phyloP scores from a whole-genome alignment of 92 coral and sea anemone species.

The Porites cylindrica region DNA sequence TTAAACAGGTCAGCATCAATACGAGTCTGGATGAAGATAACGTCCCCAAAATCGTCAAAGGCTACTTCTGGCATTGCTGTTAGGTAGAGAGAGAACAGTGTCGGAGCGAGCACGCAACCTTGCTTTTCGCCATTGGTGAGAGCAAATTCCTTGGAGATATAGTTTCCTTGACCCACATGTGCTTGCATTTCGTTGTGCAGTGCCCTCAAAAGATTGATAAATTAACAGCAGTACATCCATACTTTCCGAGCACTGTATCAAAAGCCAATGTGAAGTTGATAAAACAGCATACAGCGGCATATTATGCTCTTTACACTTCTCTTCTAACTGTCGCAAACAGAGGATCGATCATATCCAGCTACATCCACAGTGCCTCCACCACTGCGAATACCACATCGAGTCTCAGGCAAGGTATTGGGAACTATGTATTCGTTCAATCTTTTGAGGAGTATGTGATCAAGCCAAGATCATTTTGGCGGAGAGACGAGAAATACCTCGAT shows the following conservation, averaged over 20 bases:
- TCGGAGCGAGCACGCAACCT: background rate
- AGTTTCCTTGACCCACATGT: too few species aligned
- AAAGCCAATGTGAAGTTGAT: slow-evolving; percentile 37
- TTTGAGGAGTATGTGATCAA: background rate
- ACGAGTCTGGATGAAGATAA: slow-evolving; percentile 41
- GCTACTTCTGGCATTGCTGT: slow-evolving; percentile 46
- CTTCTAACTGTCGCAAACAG: slow-evolving; percentile 26
- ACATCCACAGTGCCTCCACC: slow-evolving; percentile 11
- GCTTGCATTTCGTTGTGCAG: slow-evolving; percentile 1
- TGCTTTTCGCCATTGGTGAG: slow-evolving; percentile 31
- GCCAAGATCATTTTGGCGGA: background rate
- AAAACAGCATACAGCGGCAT: slow-evolving; percentile 21
- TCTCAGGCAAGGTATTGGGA: slow-evolving; percentile 15
- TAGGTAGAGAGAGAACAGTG: background rate
- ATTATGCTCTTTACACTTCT: slow-evolving; percentile 29
- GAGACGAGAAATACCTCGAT: slow-evolving; percentile 22
- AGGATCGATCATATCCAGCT: slow-evolving; percentile 6
- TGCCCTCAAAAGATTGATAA: slow-evolving; percentile 21
- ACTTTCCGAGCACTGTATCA: slow-evolving; percentile 34
- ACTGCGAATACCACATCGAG: slow-evolving; percentile 34
- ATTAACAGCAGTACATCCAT: slow-evolving; percentile 40
- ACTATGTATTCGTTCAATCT: background rate
- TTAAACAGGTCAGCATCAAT: slow-evolving; percentile 48
- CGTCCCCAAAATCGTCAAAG: slow-evolving; percentile 30
- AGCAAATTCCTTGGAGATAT: background rate